phyloP scores from a whole-genome alignment of 2,113 vertebrate genomes.

The Mionectes macconnelli region DNA sequence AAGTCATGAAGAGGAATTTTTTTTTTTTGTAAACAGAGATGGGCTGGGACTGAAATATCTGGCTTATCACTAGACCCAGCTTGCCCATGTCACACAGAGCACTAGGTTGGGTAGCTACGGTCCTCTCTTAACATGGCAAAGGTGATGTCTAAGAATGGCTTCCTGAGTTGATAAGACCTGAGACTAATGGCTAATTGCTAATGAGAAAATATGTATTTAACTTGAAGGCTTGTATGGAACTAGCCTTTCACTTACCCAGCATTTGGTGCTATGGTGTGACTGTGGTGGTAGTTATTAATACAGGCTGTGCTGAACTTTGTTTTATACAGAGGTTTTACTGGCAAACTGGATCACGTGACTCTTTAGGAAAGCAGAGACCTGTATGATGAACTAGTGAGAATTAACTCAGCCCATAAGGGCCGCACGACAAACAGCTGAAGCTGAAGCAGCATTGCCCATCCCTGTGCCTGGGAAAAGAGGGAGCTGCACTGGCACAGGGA shows the following conservation, averaged over 20 bases:
- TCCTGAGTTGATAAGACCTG: background rate
- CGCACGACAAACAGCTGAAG: background rate
- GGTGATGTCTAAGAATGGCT: background rate
- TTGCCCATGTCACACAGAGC: background rate
- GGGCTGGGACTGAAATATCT: constrained; percentile 49
- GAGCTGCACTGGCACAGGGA: background rate
- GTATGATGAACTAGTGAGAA: constrained; percentile 10
- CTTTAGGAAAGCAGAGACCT: background rate
- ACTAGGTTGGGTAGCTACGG: background rate
- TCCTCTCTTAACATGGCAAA: background rate
- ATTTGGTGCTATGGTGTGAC: background rate
- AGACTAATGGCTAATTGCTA: background rate
- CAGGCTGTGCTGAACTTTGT: background rate
- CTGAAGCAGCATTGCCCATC: background rate
- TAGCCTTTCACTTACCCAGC: background rate
- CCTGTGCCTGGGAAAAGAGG: background rate
- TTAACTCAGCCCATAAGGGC: constrained; percentile 27
- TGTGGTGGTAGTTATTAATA: background rate
- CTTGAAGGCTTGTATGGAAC: background rate
- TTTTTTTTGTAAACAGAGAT: constrained; percentile 4
- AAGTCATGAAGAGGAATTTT: constrained; percentile 66
- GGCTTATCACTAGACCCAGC: background rate
- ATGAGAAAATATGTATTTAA: background rate
- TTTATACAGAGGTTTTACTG: background rate
- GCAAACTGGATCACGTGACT: background rate